phyloP scores from a whole-genome alignment of 2,888 invertebrate genomes.

The Temnothorax unifasciatus region DNA sequence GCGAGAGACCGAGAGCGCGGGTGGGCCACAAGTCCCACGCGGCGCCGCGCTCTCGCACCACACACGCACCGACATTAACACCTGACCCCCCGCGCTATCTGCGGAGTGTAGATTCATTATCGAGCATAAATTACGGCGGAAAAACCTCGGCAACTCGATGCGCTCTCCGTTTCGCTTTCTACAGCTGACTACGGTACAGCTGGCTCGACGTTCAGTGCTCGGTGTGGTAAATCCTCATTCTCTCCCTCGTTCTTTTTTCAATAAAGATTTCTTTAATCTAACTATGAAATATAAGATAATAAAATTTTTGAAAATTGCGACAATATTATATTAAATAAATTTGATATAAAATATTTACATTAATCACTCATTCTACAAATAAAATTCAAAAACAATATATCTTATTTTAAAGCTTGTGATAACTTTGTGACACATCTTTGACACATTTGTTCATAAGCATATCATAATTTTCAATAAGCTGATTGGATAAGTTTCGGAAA shows the following conservation, averaged over 20 bases:
- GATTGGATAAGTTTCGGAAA: not conserved
- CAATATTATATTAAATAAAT: not conserved
- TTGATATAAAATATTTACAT: not conserved
- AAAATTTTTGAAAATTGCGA: not conserved
- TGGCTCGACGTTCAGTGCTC: slow-evolving; percentile 58
- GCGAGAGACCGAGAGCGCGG: slow-evolving; percentile 69
- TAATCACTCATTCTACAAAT: not conserved
- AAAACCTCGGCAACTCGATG: slow-evolving; percentile 75
- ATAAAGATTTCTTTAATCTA: not conserved
- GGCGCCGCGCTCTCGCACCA: slow-evolving; percentile 71
- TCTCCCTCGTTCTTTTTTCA: slow-evolving; percentile 20
- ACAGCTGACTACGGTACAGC: slow-evolving; percentile 47
- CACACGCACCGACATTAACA: slow-evolving; percentile 81
- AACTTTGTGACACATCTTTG: not conserved
- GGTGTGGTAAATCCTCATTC: slow-evolving; percentile 40
- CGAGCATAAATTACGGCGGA: slow-evolving; percentile 80
- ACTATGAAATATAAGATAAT: not conserved
- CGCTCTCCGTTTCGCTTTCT: slow-evolving; percentile 74
- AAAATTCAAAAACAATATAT: not conserved
- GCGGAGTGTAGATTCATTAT: slow-evolving; percentile 80
- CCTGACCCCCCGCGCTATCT: slow-evolving; percentile 81
- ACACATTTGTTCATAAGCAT: not conserved
- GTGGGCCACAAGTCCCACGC: slow-evolving; percentile 78
- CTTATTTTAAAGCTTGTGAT: not conserved
- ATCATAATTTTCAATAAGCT: not conserved